Percentiles rank a stretch among this genome's conserved stretches.
Conservation (phyloP, 1,140 invertebrate species). For the Drosophila ambigua region DNA sequence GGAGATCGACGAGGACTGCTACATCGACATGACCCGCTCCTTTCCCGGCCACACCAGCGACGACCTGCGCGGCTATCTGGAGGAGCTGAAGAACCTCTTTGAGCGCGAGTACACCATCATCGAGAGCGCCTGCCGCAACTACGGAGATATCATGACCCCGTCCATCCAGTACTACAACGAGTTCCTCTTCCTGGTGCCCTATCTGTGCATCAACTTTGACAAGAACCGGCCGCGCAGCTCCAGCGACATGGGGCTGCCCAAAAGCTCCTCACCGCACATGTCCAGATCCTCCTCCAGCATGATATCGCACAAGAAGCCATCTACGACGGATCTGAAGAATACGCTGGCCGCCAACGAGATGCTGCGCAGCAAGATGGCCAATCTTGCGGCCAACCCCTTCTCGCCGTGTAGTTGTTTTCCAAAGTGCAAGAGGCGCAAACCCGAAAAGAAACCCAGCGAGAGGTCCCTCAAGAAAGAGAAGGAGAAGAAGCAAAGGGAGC, state of each 20-base stretch:
- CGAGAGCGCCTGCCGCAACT: background rate
- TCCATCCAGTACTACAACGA: constrained; percentile 59
- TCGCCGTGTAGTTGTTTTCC: background rate
- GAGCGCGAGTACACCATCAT: constrained; percentile 50
- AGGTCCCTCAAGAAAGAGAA: no score
- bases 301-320: background rate
- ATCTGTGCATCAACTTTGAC: constrained; percentile 7
- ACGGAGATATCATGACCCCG: constrained; percentile 19
- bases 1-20: constrained; percentile 42
- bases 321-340: background rate
- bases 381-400: constrained; percentile 13
- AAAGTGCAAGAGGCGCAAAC: background rate
- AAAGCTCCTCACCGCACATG: background rate
- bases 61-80: constrained; percentile 23
- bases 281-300: constrained; percentile 4
- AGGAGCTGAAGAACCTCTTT: constrained; percentile 32
- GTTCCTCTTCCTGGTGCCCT: constrained; percentile 54
- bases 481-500: no score
- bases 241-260: no score
- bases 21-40: constrained; percentile 25
- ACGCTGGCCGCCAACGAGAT: background rate
- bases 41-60: constrained; percentile 19
- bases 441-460: no score
- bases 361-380: background rate
- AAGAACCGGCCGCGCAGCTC: background rate